Base-by-base conservation (phyloP, 2,888 invertebrate genomes). In the Podotricha telesiphe region DNA sequence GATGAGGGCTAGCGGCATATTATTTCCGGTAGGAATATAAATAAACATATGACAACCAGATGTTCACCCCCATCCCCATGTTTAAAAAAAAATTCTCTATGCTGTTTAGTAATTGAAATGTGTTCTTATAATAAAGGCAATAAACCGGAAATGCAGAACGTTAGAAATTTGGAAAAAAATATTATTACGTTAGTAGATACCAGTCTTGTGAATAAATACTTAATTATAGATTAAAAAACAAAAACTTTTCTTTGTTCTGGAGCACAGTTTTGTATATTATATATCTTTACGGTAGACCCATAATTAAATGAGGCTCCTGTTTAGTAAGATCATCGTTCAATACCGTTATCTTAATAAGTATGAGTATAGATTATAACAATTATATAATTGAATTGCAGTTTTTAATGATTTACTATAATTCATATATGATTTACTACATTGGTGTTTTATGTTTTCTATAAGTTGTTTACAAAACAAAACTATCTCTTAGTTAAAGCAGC, bases 21-120 rank as follows among this genome's bases (percentile, higher is more conserved):
- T 84, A 86, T 85, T 90, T 90, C 90, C 91, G 88, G 83, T 80
- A 75, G 80, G 79, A 77, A 81, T 84, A 86, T 84, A 87, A 88
- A 88, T 90, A 89, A 86, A 87, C 84, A 85, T 81, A 83, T 81
- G 81, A 80, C 69, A 71, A 79, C 87, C 89, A 89, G 89, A 89
- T 89, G 90, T 86, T 85, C 80, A 78, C 85, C 85, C 86, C 82
- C 79, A 73, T 70, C 61, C 65, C 63, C 34, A 28, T 53, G 63
- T 40, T 66, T 59, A 59, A 68, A 68, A 70, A 72, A 53, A 59
- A 55, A 63, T 65, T 51, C 56, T 47, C 58, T 48, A 56, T 65
- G 47, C 11, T 45, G 61, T 63, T 42, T 37, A 51, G 11, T 37
- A 53, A 47, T 22, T 45, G 37, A 56, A 56, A 58, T 15, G 8